phyloP scores from a whole-genome alignment of 2,888 invertebrate genomes.

The Lithophane ornitopus region DNA sequence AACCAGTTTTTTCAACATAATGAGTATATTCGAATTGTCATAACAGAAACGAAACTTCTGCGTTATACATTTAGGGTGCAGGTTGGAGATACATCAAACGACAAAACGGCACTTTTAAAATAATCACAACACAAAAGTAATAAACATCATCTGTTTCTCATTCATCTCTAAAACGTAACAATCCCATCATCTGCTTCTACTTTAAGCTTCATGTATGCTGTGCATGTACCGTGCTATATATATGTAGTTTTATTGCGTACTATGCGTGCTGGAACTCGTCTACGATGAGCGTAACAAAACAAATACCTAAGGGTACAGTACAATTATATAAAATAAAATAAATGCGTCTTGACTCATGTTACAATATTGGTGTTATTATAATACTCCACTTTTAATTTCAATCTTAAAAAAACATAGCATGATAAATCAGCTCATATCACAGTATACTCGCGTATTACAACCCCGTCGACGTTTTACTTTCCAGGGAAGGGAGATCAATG shows the following conservation, averaged over 20 bases:
- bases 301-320: background rate
- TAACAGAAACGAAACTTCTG: background rate
- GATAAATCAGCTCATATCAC: constrained; percentile 2
- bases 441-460: constrained; percentile 7
- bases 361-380: constrained; percentile 3
- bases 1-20: background rate
- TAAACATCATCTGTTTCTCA: constrained; percentile 64
- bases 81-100: background rate
- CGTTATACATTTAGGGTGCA: background rate
- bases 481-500: constrained; percentile 91
- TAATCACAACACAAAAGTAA: constrained; percentile 23
- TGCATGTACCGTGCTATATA: constrained; percentile 42
- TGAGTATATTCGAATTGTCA: background rate
- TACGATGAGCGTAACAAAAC: constrained; percentile 1
- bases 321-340: background rate
- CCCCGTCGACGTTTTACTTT: constrained; percentile 73
- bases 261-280: constrained; percentile 1
- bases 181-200: constrained; percentile 41
- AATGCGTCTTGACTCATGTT: background rate
- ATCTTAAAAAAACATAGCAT: constrained; percentile 4
- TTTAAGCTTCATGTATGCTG: constrained; percentile 40
- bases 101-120: background rate
- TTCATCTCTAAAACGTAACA: constrained; percentile 58
- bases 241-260: constrained; percentile 22
- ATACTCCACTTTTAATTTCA: background rate